Base-by-base conservation (phyloP, 1,140 invertebrate genomes). In the Zophobas morio region DNA sequence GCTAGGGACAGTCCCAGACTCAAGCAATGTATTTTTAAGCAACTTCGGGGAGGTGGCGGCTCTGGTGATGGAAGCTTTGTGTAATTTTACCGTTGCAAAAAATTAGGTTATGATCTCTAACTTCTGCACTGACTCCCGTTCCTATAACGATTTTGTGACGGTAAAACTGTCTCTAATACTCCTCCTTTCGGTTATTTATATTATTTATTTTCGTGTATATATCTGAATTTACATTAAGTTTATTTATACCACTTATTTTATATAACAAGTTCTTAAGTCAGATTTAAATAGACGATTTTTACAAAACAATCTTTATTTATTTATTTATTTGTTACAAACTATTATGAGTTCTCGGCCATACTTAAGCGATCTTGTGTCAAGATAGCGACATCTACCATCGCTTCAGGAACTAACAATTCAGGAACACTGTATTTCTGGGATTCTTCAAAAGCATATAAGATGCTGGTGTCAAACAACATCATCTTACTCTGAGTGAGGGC, bases 401-500 rank as follows among this genome's bases (percentile, higher is more conserved):
- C 90, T 86, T 96, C 95, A 2, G 96, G 93, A 80, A 93, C 90
- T 0, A 97, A 85, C 1, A 98, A 85, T 74, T 97, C 94, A 74
- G 92, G 91, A 56, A 95, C 91, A 53, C 90, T 85, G 86, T 96
- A 98, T 85, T 95, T 95, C 0, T 91, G 84, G 20, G 96, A 98
- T 81, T 95, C 94, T 82, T 99, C 96, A 87, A 93, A 99, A 1
- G 96, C 96, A 85, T 95, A 96, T 60, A 94, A 90, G 33, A 99
- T 95, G 82, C 94, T 97, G 1, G 96, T 98, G 83, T 99, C 97
- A 84, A 93, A 98, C 1, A 99, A 86, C 87, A 96, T 92, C 85
- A 99, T 93, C 82, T 96, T 94, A 74, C 94, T 93, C 35, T 94
- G 90, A 1, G 95, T 93, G 36, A 99, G 87, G 1, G 95, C 93